Base-by-base conservation (phyloP, 1,140 invertebrate species). In the Mamestra configurata region DNA sequence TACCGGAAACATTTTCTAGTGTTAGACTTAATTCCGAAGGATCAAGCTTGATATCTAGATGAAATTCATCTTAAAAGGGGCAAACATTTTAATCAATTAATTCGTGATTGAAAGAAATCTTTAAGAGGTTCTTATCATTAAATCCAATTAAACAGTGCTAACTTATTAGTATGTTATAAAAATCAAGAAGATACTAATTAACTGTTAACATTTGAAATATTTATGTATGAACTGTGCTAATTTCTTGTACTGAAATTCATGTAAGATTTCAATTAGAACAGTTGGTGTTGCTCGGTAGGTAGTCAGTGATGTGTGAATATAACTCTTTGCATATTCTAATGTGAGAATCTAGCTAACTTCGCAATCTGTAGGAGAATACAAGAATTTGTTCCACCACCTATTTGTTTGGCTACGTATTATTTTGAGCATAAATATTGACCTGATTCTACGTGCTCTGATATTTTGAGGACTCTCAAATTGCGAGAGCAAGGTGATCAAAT, bases 281-380 rank as follows among this genome's bases (percentile, higher is more conserved):
- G n/a, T 20, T 24, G 6, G 40, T 43, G 40, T 13, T 43, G 11
- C 11, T 43, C 40, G 11, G 40, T 43, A 43, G 11, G 40, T 43
- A 43, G 40, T 43, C 22, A 49, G 40, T 70, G 43, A 51, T 70
- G 66, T 70, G 31, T 31, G n/a, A 64, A 64, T 40, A 64, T 64
- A 18, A 64, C 2, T 11, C 20, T 13, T 51, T 51, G 22, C 24
- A n/a, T 6, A 68, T 68, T 68, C 11, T 43, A 46, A 68, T 24
- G 37, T 24, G 20, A 13, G 43, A 51, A 70, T 70, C 49, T 70
- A n/a, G 24, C 20, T 64, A 59, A 59, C 11, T 31, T 51, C 43
- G 24, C 66, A 70, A n/a, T 51, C n/a, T 70, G 18, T 51, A 43
- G 5, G 43, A 31, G 22, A 70, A 49, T 8, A 24, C 40, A n/a